A percentile compares a stretch with the other conserved stretches of the same genome.
These are phyloP conservation scores for Scolopax bukidnonensis DNA, from an alignment of 2,797 vertebrate species.

Conservation along the genomic window DNA sequence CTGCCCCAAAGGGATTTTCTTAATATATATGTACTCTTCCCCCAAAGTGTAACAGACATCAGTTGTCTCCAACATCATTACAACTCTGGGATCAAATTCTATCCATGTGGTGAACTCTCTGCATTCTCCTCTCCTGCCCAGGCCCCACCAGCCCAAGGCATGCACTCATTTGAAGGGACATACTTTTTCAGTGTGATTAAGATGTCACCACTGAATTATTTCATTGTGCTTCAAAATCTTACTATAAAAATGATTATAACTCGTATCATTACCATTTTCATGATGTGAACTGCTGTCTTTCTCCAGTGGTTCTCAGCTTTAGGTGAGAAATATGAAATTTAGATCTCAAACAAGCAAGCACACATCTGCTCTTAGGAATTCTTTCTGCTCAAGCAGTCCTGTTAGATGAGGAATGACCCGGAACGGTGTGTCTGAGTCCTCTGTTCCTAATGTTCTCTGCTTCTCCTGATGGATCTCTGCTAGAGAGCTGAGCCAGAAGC, in stretches of 20 bases:
- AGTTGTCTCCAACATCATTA: background rate
- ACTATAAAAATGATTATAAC: background rate
- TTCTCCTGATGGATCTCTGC: background rate
- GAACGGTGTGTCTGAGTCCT: background rate
- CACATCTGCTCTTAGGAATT: background rate
- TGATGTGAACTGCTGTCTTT: background rate
- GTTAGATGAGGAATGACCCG: background rate
- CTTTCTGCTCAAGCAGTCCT: background rate
- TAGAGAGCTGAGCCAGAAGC: background rate
- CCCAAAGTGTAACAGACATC: rapidly evolving
- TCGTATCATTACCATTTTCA: background rate
- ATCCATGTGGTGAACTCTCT: background rate
- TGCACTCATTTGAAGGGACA: background rate
- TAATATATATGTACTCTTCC: background rate
- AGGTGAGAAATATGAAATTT: background rate
- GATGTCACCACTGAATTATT: background rate
- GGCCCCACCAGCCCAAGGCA: background rate
- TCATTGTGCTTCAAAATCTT: background rate
- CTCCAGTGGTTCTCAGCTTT: background rate
- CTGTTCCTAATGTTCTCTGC: background rate
- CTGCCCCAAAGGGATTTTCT: background rate
- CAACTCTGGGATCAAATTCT: background rate
- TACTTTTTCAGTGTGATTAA: background rate
- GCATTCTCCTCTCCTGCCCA: background rate
- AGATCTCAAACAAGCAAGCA: background rate